Evolutionary conservation across 2,888 invertebrate species (phyloP).

Genomic region (Acronicta alni): DNA sequence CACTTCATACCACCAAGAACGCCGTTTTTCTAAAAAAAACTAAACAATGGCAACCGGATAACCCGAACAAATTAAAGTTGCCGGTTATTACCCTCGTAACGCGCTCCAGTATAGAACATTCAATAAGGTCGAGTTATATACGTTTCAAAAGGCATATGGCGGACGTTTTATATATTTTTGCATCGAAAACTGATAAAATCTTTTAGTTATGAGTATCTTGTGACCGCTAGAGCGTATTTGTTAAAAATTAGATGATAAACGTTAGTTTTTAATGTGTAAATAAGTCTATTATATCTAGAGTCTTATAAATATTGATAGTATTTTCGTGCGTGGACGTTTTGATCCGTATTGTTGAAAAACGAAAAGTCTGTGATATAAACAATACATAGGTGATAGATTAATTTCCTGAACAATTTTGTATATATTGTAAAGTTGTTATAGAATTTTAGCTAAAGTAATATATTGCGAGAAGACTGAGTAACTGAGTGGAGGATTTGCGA

Average conservation of each 20-base stretch:
- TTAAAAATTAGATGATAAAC: constrained; percentile 87
- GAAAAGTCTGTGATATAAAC: constrained; percentile 91
- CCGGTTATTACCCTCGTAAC: constrained; percentile 24
- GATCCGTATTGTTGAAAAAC: constrained; percentile 90
- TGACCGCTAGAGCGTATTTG: constrained; percentile 88
- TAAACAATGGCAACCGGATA: constrained; percentile 82
- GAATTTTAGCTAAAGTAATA: constrained; percentile 85
- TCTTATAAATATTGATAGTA: constrained; percentile 88
- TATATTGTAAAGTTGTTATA: constrained; percentile 87
- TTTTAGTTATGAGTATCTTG: constrained; percentile 89
- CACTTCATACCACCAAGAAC: constrained; percentile 66
- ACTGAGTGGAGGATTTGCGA: constrained; percentile 80
- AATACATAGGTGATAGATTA: constrained; percentile 88
- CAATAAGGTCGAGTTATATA: constrained; percentile 72
- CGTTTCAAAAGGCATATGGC: constrained; percentile 89
- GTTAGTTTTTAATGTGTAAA: constrained; percentile 89
- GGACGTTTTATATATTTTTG: constrained; percentile 90
- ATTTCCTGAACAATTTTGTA: constrained; percentile 87
- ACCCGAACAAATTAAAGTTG: constrained; percentile 66
- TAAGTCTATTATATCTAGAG: constrained; percentile 87
- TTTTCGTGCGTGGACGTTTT: constrained; percentile 90
- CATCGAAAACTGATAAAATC: constrained; percentile 89
- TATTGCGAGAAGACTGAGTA: constrained; percentile 88
- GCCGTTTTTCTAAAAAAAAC: constrained; percentile 73
- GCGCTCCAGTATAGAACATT: constrained; percentile 35